Base-by-base conservation (phyloP, 37 sponge, comb jelly and placozoan genomes). In the Spongilla lacustris region DNA sequence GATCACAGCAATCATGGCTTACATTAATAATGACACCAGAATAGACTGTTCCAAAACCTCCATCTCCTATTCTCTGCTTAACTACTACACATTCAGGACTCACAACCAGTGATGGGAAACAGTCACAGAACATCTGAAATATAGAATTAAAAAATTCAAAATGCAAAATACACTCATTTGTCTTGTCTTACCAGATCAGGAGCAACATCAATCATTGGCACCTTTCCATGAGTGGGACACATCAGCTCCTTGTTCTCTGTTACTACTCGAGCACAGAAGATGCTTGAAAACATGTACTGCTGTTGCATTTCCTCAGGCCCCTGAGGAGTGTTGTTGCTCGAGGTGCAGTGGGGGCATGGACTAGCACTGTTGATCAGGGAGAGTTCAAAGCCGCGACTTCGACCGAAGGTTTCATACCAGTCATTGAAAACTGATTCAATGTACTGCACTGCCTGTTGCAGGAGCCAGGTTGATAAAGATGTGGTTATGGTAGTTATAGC, bases 371-470 rank as follows among this genome's bases (percentile, higher is more conserved):
- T 41, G 25, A 80, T 79, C 36, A 38, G 38, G 30, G 26, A 31
- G 21, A 67, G 28, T 1, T 88, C 79, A 24, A 79, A 83, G 17
- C 84, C 85, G 70, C 80, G 77, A 35, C 74, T 78, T 68, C 74
- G 30, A 28, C 85, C 84, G 71, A 96, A 96, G 31, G 74, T 73
- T 12, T 93, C 93, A 38, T 97, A 95, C 98, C 98, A 97, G 37
- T 97, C 96, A 31, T 92, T 94, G 72, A 97, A 91, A 10, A 97
- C 90, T 10, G 86, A 75, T 37, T 93, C 89, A 1, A 93, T 75
- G 10, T 90, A 81, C 46, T 95, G 78, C 6, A 82, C 76, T 19
- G 80, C 87, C 32, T 86, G 85, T 29, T 87, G 87, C 3, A 96
- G 91, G 3, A 96, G 75, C 91, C 91, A 96, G 21, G 95, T 89